phyloP scores from a whole-genome alignment of 2,113 vertebrate genomes.

The Ailuropoda melanoleuca region DNA sequence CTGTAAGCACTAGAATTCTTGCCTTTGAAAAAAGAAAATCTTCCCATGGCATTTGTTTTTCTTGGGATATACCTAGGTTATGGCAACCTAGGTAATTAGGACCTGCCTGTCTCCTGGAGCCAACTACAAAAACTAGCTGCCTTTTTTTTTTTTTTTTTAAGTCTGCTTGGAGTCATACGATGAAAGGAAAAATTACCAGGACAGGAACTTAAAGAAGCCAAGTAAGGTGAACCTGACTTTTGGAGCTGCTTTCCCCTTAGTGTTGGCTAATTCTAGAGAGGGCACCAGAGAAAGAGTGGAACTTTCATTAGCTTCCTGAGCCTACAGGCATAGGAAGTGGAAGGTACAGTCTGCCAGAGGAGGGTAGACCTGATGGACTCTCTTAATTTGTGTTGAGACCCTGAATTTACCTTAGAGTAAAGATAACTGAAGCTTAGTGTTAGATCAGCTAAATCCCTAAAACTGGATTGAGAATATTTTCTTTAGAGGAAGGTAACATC shows the following conservation, averaged over 20 bases:
- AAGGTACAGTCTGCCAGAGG: neutral
- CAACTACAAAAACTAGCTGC: neutral
- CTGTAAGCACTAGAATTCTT: neutral
- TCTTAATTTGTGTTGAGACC: neutral
- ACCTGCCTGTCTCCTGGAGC: neutral
- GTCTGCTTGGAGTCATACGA: neutral
- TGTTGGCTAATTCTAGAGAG: neutral
- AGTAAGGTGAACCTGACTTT: neutral
- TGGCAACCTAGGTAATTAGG: neutral
- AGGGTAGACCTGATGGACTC: neutral
- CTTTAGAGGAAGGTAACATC: neutral
- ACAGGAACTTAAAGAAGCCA: neutral
- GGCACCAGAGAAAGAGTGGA: neutral
- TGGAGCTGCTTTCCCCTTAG: neutral
- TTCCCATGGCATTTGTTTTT: neutral
- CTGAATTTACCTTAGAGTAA: neutral
- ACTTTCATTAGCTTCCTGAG: neutral
- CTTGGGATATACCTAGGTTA: neutral
- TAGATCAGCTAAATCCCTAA: neutral
- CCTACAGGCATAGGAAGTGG: neutral
- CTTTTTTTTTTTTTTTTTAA: neutral
- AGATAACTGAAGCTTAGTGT: neutral
- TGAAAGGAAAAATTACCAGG: neutral
- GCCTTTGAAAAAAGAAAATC: neutral
- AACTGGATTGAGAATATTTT: neutral